Conservation (phyloP, 2,113 vertebrate genomes). For the Cygnus atratus region DNA sequence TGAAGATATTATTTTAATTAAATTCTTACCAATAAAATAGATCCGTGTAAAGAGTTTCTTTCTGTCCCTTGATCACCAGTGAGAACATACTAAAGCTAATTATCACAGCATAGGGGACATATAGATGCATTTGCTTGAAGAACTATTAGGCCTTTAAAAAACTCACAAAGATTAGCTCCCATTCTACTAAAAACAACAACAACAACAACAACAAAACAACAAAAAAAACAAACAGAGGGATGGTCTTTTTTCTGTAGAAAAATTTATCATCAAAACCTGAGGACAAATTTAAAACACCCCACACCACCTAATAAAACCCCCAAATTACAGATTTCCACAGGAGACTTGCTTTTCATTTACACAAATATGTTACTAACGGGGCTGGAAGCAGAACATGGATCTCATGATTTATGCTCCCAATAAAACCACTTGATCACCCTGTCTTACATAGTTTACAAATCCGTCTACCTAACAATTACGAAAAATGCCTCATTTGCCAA, state of each 20-base stretch:
- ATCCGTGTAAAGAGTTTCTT: background rate
- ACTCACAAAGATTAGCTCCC: background rate
- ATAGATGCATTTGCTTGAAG: background rate
- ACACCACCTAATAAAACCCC: background rate
- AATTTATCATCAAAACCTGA: background rate
- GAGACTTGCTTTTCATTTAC: background rate
- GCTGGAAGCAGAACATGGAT: background rate
- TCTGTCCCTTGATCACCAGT: background rate
- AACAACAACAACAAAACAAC: no score
- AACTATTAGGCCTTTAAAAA: background rate
- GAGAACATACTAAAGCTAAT: background rate
- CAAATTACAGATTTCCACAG: background rate
- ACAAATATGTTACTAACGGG: background rate
- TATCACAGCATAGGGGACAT: background rate
- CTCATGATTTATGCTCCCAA: background rate
- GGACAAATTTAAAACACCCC: background rate
- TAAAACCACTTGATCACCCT: background rate
- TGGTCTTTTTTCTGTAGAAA: background rate
- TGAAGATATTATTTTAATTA: background rate
- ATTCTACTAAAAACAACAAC: background rate
- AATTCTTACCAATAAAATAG: background rate
- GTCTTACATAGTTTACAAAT: constrained; percentile 6
- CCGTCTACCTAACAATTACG: background rate
- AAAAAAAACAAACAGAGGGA: background rate
- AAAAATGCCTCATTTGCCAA: constrained; percentile 25